Evolutionary conservation across 2,888 invertebrate genomes (phyloP).

Genomic region (Podotricha telesiphe): DNA sequence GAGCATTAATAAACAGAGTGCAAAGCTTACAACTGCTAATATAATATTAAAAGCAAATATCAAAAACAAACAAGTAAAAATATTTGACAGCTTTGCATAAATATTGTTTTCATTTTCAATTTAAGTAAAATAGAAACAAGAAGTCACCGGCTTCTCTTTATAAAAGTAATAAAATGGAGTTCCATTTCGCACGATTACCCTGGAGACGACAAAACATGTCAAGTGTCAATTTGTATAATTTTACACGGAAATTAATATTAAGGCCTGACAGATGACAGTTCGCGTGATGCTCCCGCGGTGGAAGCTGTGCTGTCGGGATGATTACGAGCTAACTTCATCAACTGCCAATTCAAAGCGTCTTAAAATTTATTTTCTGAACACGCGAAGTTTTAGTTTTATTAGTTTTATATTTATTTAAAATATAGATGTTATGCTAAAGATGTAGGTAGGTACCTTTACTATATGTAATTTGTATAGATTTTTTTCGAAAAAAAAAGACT

Average conservation of each 20-base stretch:
- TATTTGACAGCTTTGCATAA: neutral
- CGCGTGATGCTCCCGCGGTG: slow-evolving; percentile 49
- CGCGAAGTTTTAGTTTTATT: slow-evolving; percentile 16
- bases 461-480: neutral
- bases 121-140: slow-evolving; percentile 38
- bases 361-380: slow-evolving; percentile 24
- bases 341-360: slow-evolving; percentile 32
- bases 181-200: slow-evolving; percentile 74
- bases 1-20: no score
- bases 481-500: neutral
- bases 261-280: slow-evolving; percentile 74
- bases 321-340: slow-evolving; percentile 34
- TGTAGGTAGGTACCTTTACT: neutral
- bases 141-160: slow-evolving; percentile 28
- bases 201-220: slow-evolving; percentile 79
- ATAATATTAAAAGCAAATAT: neutral
- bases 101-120: no score
- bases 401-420: slow-evolving; percentile 14
- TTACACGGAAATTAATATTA: slow-evolving; percentile 76
- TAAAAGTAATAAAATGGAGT: slow-evolving; percentile 68
- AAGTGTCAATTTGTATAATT: slow-evolving; percentile 79
- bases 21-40: neutral
- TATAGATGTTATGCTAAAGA: no score
- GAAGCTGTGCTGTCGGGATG: slow-evolving; percentile 33
- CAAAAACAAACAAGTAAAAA: neutral